phyloP scores from a whole-genome alignment of 1,140 invertebrate genomes.

The Drosophila tristis region DNA sequence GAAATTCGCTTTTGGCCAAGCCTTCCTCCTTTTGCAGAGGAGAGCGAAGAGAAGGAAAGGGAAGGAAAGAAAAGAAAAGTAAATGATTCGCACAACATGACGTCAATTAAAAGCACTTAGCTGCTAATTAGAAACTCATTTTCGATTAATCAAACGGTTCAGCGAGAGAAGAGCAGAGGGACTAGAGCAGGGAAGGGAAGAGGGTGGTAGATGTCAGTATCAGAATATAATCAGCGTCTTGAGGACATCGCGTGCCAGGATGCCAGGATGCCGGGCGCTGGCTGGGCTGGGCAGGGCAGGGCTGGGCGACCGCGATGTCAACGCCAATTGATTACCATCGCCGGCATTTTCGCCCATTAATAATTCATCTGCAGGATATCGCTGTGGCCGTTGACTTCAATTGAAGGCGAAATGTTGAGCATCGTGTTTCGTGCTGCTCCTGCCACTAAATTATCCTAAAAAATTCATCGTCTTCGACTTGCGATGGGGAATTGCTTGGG shows the following conservation, averaged over 20 bases:
- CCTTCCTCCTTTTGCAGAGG: background rate
- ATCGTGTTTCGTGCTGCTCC: slow-evolving; percentile 38
- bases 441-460: slow-evolving; percentile 72
- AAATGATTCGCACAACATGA: slow-evolving; percentile 37
- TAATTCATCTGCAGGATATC: slow-evolving; percentile 64
- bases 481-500: slow-evolving; percentile 56
- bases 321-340: slow-evolving; percentile 71
- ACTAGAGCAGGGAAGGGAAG: too few species aligned
- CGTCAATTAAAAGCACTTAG: slow-evolving; percentile 49
- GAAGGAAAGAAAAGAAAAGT: slow-evolving; percentile 6
- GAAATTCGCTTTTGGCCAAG: slow-evolving; percentile 21
- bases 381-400: slow-evolving; percentile 60
- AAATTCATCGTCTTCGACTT: slow-evolving; percentile 27
- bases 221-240: slow-evolving; percentile 32
- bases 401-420: slow-evolving; percentile 59
- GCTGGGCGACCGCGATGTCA: slow-evolving; percentile 51
- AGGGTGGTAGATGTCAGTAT: background rate
- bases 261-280: slow-evolving; percentile 10
- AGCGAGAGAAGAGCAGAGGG: slow-evolving; percentile 2
- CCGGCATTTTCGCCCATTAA: slow-evolving; percentile 41
- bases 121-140: slow-evolving; percentile 77
- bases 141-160: slow-evolving; percentile 72
- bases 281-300: background rate
- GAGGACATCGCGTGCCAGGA: slow-evolving; percentile 47
- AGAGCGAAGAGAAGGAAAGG: too few species aligned